Evolutionary conservation across 2,797 vertebrate genomes (phyloP), one percentile per base, ranked within the genome.

Genomic region (Catostomus latipinnis): DNA sequence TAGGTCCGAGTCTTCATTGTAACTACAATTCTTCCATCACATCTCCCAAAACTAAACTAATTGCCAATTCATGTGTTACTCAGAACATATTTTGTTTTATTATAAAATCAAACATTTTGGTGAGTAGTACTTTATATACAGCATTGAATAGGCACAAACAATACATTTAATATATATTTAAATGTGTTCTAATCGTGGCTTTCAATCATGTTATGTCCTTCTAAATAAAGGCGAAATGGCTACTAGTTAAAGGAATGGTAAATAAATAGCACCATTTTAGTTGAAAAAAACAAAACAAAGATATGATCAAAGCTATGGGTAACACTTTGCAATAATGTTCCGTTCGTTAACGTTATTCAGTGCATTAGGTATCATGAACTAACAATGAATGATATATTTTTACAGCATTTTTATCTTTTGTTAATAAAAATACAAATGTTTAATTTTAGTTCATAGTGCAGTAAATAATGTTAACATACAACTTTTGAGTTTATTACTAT

Each of bases 181-280:
- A 83, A 87, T 85, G 74, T 81, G 75, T 81, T 87, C 85, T 86
- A 77, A 50, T 60, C 74, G 49, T 70, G 80, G n/a, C 73, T 81
- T 87, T 89, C 88, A 88, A 83, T 83, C 74, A 74, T 54, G 84
- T 94, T 91, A 92, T 90, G 78, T 90, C 88, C 92, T 87, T 93
- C 92, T 90, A 94, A 94, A 94, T 91, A 91, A 91, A 68, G 82
- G 92, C 94, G 95, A 95, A 92, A 93, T 85, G 91, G 91, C 93
- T 94, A 95, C 94, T 92, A 88, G 90, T 94, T 89, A 89, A 91
- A 96, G 97, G 98, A 99, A 98, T 98, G 97, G 97, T 97, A 97
- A 96, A 94, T 95, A 95, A 91, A 95, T 98, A 99, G 98, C 98
- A 99, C 98, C 97, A 96, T 97, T 92, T 91, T 92, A 88, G 86